Evolutionary conservation across 2,113 vertebrate species (phyloP).

Genomic region (Accipiter virgatus): DNA sequence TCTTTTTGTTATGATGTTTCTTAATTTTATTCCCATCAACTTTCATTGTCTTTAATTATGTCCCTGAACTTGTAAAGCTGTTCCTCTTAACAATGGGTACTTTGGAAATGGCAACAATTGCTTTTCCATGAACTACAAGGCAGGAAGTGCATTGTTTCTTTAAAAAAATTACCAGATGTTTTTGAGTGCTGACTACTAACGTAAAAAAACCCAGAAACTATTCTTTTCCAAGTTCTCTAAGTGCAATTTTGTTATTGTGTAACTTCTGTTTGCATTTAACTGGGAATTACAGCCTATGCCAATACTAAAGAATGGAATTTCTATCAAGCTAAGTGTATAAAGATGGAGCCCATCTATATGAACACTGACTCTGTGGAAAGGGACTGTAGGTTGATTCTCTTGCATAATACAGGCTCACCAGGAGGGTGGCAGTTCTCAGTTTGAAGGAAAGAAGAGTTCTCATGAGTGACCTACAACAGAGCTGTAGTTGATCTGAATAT

Average conservation of each 20-base stretch:
- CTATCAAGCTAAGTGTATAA: not conserved
- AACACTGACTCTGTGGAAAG: not conserved
- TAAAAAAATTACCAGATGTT: conserved; percentile 53
- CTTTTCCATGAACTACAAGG: conserved; percentile 47
- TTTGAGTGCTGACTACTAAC: conserved; percentile 7
- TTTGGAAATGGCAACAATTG: conserved; percentile 36
- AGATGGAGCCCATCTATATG: not conserved
- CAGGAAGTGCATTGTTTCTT: conserved; percentile 61
- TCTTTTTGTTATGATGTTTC: conserved; percentile 36
- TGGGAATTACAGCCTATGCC: not conserved
- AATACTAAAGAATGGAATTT: not conserved
- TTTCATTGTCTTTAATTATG: conserved; percentile 63
- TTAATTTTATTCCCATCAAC: conserved; percentile 65
- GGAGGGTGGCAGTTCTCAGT: not conserved
- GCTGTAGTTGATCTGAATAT: not conserved
- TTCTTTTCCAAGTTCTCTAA: conserved; percentile 27
- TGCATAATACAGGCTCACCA: not conserved
- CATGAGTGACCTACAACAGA: not conserved
- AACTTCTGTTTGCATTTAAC: conserved; percentile 54
- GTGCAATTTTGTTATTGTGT: conserved; percentile 5
- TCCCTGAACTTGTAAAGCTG: conserved; percentile 63
- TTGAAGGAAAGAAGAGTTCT: not conserved
- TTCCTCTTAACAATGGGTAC: conserved; percentile 51
- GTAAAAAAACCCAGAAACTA: not conserved
- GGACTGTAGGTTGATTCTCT: not conserved